Base-by-base conservation (phyloP, 1,140 invertebrate species). In the Panagrolaimus sp. region DNA sequence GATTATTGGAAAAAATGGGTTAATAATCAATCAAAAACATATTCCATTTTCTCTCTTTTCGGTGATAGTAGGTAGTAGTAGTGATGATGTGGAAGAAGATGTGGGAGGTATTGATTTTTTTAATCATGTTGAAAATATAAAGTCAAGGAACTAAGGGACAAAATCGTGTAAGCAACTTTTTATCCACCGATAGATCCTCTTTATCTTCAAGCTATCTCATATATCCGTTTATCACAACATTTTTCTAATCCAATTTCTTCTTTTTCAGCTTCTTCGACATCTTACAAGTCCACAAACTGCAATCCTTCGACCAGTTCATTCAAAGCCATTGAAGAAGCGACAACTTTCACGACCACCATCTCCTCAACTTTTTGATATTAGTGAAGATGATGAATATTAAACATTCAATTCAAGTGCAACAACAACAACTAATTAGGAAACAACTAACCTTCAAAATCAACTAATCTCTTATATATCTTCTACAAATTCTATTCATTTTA, bases 351-450 rank as follows among this genome's bases (percentile, higher is more conserved):
- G 76, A 21, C 78, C 78, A 46, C 76, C 76, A 14, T 73, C 70
- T 17, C 76, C 76, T 6, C 78, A 78, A 62, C 70, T 78, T 46
- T 78, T 78, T 64, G 78, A 80, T 64, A 78, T 78, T 63, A 45
- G 43, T 24, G 76, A 78, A 70, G 76, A 75, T 43, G 71, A 70
- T 62, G 76, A 76, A 38, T 38, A 38, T 38, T 38, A 38, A 38
- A 4, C 32, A 38, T 4, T 7, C n/a, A n/a, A 38, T 4, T 38
- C 32, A 38, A 38, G 2, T 4, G 32, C 32, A 38, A 38, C 7
- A 38, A 4, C 32, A 38, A 38, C 32, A 38, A 38, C n/a, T 38
- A 38, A 2, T 38, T 38, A 38, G 32, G 32, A 38, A 38, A 4
- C 32, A 38, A 38, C 32, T 38, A 38, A 38, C 32, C 32, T 38